Evolutionary conservation across 1,140 invertebrate genomes (phyloP).

Genomic region (Drosophila arizonae): DNA sequence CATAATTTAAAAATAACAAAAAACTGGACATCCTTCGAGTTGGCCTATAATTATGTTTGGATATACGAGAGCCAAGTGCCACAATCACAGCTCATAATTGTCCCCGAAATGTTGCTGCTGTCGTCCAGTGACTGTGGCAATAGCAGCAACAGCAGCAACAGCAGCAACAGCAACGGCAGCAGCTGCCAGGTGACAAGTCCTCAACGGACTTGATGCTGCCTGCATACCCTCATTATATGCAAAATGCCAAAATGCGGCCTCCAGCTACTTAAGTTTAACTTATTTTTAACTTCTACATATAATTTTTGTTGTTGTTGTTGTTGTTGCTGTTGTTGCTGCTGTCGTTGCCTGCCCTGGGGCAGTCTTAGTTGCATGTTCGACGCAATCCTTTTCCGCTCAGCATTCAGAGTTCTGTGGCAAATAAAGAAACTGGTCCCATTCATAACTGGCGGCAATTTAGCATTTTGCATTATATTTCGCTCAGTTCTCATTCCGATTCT

Average conservation of each 20-base stretch:
- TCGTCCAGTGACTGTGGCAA: constrained; percentile 5
- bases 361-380: constrained; percentile 79
- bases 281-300: constrained; percentile 79
- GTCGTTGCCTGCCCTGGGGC: constrained; percentile 33
- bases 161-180: constrained; percentile 4
- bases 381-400: constrained; percentile 73
- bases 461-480: constrained; percentile 76
- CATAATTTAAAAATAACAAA: constrained; percentile 64
- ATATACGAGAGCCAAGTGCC: constrained; percentile 11
- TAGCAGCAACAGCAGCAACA: not conserved
- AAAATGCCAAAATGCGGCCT: constrained; percentile 64
- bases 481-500: constrained; percentile 31
- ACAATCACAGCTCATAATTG: constrained; percentile 73
- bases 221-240: constrained; percentile 76
- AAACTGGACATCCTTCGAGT: constrained; percentile 36
- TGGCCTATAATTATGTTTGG: constrained; percentile 53
- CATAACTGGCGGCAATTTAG: constrained; percentile 78
- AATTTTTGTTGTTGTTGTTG: constrained; percentile 23
- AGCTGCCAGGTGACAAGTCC: constrained; percentile 69
- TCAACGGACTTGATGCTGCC: constrained; percentile 23
- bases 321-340: constrained; percentile 10
- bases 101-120: constrained; percentile 54
- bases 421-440: constrained; percentile 79
- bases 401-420: constrained; percentile 43
- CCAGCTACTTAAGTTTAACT: constrained; percentile 76